phyloP scores from a whole-genome alignment of 2,888 invertebrate genomes.

The Lumbricus terrestris region DNA sequence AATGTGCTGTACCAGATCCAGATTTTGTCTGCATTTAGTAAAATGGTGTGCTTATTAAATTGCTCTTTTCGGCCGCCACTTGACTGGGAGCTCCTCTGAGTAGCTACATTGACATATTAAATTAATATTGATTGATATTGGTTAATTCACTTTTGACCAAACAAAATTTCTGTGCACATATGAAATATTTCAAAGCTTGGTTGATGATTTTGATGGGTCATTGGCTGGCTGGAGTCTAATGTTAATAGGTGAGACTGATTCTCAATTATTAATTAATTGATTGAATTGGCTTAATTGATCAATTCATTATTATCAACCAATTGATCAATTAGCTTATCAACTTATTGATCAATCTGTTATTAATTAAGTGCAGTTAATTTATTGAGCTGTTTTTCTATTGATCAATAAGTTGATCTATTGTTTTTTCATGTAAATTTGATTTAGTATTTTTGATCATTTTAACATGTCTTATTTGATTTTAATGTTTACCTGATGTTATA shows the following conservation, averaged over 20 bases:
- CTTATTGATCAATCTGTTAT: too few species aligned
- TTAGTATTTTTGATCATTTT: neutral
- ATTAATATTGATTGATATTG: too few species aligned
- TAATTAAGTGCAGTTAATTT: too few species aligned
- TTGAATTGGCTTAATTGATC: neutral
- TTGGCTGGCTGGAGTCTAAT: neutral
- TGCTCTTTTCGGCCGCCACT: too few species aligned
- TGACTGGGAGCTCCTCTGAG: too few species aligned
- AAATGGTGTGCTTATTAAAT: neutral
- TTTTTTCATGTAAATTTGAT: neutral
- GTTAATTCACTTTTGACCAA: too few species aligned
- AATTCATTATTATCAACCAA: neutral
- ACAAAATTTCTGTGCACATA: neutral
- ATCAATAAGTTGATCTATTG: neutral
- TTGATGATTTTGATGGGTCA: neutral
- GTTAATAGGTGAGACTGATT: neutral
- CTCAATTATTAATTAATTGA: neutral
- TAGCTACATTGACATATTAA: too few species aligned
- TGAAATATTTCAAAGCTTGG: constrained; percentile 5
- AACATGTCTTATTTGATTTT: neutral
- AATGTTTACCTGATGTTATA: neutral
- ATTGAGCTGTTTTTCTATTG: too few species aligned
- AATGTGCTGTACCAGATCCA: neutral
- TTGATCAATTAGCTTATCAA: neutral
- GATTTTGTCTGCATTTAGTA: neutral